Evolutionary conservation across 2,113 vertebrate species (phyloP).

Genomic region (Esox niger): DNA sequence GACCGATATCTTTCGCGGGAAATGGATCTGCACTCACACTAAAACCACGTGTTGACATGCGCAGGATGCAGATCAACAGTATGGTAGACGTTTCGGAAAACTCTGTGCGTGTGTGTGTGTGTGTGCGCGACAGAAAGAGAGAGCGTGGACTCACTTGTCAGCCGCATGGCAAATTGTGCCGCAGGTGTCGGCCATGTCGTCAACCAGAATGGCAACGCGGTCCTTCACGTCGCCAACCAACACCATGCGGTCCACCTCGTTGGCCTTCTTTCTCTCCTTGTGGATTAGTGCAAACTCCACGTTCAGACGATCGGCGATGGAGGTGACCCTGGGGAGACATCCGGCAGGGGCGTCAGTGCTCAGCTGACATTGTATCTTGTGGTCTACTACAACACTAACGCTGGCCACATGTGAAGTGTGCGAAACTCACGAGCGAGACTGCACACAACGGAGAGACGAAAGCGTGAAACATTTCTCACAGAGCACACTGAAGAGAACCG

Average conservation of each 20-base stretch:
- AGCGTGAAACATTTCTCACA: too few relatives aligned
- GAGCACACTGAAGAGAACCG: not conserved
- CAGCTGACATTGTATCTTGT: not conserved
- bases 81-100: not conserved
- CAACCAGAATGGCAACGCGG: constrained; percentile 89
- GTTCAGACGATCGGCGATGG: constrained; percentile 90
- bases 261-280: constrained; percentile 94
- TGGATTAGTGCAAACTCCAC: constrained; percentile 96
- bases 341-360: not conserved
- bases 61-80: not conserved
- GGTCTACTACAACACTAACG: too few relatives aligned
- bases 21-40: too few relatives aligned
- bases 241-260: constrained; percentile 95
- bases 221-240: constrained; percentile 92
- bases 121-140: too few relatives aligned
- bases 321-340: constrained; percentile 80
- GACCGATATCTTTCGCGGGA: too few relatives aligned
- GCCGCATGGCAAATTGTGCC: constrained; percentile 93
- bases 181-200: constrained; percentile 96
- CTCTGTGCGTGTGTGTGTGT: not conserved
- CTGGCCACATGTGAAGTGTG: too few relatives aligned
- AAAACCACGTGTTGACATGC: not conserved
- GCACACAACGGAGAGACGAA: too few relatives aligned
- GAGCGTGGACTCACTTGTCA: constrained; percentile 87
- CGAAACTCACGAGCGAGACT: too few relatives aligned